Evolutionary conservation across 2,113 vertebrate species (phyloP), one percentile per base, ranked within the genome.

Genomic region (Pithys albifrons): DNA sequence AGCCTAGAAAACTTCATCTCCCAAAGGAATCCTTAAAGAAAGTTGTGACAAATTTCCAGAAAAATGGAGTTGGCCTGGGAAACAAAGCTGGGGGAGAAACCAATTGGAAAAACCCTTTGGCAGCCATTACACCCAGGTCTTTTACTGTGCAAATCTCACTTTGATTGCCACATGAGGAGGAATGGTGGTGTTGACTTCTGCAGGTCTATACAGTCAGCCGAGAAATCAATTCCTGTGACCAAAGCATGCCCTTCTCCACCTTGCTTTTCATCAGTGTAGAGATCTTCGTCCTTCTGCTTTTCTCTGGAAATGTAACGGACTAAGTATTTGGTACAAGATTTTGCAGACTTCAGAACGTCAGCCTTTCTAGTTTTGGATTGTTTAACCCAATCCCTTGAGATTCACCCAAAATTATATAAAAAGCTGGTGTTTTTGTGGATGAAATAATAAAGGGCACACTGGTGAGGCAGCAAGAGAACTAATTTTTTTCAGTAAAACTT

Each of bases 1-100:
- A 94, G 93, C 96, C 95, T 96, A 96, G 92, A 96, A 97, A 96
- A 95, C 88, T 85, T 96, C 75, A 93, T 92, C 48, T 95, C 95
- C 79, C 95, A 57, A 37, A 2, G 92, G 96, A 95, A 95, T 90
- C 93, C 92, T 95, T 95, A 91, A 95, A 93, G 94, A 96, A 96
- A 93, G 48, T 95, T 86, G 75, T 54, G 45, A 84, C 83, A 59
- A 71, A 88, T 94, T 90, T 96, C 90, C 10, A 58, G 78, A 94
- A 27, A 74, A 91, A 83, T 67, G 51, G 65, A 72, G 43, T 74
- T 90, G 85, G 28, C 79, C 72, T 84, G 54, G 55, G 69, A 90
- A 93, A 87, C 17, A 88, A 73, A 84, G 17, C 57, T 91, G 52
- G 55, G 65, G 49, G 14, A 94, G 84, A 94, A 93, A 89, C 3